Evolutionary conservation across 2,797 vertebrate species (phyloP).

Genomic region (Galagoides demidoff): DNA sequence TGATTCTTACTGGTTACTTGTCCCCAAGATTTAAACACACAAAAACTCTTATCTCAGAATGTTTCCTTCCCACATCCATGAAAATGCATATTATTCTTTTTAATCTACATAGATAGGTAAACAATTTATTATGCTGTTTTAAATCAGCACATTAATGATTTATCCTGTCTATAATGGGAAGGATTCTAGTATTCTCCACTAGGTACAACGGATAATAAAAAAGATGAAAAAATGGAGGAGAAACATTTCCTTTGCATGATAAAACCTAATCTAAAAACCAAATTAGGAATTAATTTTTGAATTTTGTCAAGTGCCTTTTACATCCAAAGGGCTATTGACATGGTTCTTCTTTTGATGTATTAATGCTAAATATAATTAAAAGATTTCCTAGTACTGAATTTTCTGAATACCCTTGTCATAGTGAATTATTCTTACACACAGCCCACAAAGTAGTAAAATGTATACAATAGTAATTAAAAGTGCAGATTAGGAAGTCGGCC

Average conservation of each 20-base stretch:
- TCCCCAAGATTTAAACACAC: not conserved
- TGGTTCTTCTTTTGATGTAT: not conserved
- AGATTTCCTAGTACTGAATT: not conserved
- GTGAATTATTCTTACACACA: not conserved
- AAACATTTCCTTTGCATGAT: not conserved
- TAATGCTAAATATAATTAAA: not conserved
- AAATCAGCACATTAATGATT: not conserved
- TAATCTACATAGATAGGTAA: not conserved
- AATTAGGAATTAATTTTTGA: not conserved
- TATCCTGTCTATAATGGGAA: not conserved
- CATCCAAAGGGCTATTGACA: not conserved
- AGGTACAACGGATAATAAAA: not conserved
- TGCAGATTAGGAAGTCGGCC: not conserved
- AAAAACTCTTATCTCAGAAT: not conserved
- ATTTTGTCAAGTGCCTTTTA: constrained; percentile 18
- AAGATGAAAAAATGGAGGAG: not conserved
- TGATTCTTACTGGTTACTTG: not conserved
- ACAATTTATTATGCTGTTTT: not conserved
- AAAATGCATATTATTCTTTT: not conserved
- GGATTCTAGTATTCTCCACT: not conserved
- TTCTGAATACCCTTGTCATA: not conserved
- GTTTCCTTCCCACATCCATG: not conserved
- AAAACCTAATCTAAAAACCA: constrained; percentile 2
- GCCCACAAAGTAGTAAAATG: not conserved
- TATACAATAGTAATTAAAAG: not conserved